Conservation (phyloP, 2,888 invertebrate genomes). For the Apodemia hepburni region DNA sequence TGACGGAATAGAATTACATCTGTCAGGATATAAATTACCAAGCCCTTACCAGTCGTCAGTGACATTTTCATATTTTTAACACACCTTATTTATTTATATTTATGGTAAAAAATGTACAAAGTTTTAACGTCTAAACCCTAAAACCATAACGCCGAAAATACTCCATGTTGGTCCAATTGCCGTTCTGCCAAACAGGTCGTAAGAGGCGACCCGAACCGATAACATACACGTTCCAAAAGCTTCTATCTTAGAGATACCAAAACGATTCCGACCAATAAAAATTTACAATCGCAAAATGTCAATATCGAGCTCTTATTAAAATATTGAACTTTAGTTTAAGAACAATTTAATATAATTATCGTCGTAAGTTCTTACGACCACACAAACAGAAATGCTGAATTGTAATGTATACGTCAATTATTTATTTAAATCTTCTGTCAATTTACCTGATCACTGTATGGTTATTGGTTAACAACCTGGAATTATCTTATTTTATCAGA, state of each 20-base stretch:
- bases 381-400: not conserved
- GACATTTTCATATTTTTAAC: not conserved
- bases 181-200: too few relatives aligned
- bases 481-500: not conserved
- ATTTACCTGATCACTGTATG: not conserved
- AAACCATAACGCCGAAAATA: too few relatives aligned
- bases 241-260: too few relatives aligned
- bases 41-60: not conserved
- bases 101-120: too few relatives aligned
- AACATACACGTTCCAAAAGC: too few relatives aligned
- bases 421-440: conserved; percentile 2
- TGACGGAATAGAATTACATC: not conserved
- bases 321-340: conserved; percentile 5
- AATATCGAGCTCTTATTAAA: conserved; percentile 1
- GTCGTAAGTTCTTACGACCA: not conserved
- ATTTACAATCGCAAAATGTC: not conserved
- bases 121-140: too few relatives aligned
- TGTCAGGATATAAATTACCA: not conserved
- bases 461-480: not conserved
- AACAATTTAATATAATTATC: conserved; percentile 1
- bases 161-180: too few relatives aligned
- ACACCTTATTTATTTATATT: too few relatives aligned
- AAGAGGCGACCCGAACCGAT: too few relatives aligned
- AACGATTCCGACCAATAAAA: too few relatives aligned
- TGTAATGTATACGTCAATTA: not conserved